A percentile compares a stretch with the other conserved stretches of the same genome.
phyloP scores from a whole-genome alignment of 2,888 invertebrate genomes.

The Temnothorax rugatulus region DNA sequence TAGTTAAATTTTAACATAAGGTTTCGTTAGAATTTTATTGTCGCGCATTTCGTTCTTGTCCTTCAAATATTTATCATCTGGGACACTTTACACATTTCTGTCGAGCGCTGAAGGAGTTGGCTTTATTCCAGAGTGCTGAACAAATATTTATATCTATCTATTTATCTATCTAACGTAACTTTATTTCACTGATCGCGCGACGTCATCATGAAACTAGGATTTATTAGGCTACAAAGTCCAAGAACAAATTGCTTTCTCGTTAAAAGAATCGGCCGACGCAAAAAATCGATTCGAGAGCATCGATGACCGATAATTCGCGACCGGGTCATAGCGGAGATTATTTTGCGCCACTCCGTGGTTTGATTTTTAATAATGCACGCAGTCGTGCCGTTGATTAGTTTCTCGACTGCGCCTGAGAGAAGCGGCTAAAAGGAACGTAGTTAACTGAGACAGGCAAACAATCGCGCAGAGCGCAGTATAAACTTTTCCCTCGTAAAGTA shows the following conservation, averaged over 20 bases:
- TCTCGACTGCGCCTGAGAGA: not conserved
- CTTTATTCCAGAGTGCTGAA: slow-evolving; percentile 19
- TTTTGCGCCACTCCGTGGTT: slow-evolving; percentile 25
- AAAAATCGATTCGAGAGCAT: slow-evolving; percentile 39
- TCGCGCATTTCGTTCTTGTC: not conserved
- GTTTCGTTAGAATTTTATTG: not conserved
- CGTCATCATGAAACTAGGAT: slow-evolving; percentile 12
- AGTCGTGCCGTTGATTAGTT: slow-evolving; percentile 22
- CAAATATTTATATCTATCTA: slow-evolving; percentile 23
- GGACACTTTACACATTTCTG: slow-evolving; percentile 16
- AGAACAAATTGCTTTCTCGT: slow-evolving; percentile 48
- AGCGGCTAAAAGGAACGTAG: not conserved
- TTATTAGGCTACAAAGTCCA: slow-evolving; percentile 57
- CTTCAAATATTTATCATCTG: slow-evolving; percentile 29
- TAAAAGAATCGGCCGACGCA: slow-evolving; percentile 16
- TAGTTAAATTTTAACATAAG: not conserved
- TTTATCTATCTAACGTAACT: slow-evolving; percentile 19
- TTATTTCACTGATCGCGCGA: slow-evolving; percentile 19
- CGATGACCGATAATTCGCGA: slow-evolving; percentile 52
- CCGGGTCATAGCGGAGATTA: slow-evolving; percentile 32
- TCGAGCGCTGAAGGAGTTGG: slow-evolving; percentile 4
- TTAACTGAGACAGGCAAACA: slow-evolving; percentile 34
- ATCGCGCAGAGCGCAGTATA: not conserved
- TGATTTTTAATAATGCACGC: slow-evolving; percentile 45
- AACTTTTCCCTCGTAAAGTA: slow-evolving; percentile 29